Evolutionary conservation across 2,888 invertebrate genomes (phyloP).

Genomic region (Dynastes tityus): DNA sequence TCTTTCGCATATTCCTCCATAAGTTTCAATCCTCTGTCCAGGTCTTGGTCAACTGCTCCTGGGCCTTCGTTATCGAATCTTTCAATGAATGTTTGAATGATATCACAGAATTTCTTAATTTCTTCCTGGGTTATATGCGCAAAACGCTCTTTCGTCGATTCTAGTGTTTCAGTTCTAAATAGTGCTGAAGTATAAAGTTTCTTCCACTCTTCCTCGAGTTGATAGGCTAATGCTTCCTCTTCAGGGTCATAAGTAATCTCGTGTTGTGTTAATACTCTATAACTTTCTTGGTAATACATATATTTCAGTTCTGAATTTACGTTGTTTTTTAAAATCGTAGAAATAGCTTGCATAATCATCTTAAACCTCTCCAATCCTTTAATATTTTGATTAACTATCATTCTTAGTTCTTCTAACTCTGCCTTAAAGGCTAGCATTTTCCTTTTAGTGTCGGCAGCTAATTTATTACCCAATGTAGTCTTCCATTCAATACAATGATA

Average conservation of each 20-base stretch:
- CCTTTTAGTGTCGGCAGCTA: constrained; percentile 78
- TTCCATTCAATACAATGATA: constrained; percentile 88
- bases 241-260: constrained; percentile 74
- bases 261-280: constrained; percentile 82
- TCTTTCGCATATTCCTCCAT: constrained; percentile 81
- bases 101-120: constrained; percentile 79
- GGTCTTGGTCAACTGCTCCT: constrained; percentile 82
- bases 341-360: constrained; percentile 87
- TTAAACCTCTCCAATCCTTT: constrained; percentile 87
- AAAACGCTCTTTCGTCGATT: constrained; percentile 90
- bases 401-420: constrained; percentile 76
- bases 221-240: constrained; percentile 75
- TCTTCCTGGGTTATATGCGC: constrained; percentile 85
- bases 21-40: constrained; percentile 81
- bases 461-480: constrained; percentile 78
- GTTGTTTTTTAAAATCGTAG: constrained; percentile 82
- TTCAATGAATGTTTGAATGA: constrained; percentile 79
- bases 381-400: constrained; percentile 83
- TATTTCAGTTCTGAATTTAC: constrained; percentile 86
- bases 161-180: constrained; percentile 79
- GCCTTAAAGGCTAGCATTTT: constrained; percentile 80
- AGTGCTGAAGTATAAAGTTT: constrained; percentile 79
- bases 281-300: constrained; percentile 83
- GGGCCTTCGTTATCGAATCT: constrained; percentile 86
- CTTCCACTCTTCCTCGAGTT: constrained; percentile 81